Base-by-base conservation (phyloP, 1,140 invertebrate genomes). In the Bathynomus jamesi region DNA sequence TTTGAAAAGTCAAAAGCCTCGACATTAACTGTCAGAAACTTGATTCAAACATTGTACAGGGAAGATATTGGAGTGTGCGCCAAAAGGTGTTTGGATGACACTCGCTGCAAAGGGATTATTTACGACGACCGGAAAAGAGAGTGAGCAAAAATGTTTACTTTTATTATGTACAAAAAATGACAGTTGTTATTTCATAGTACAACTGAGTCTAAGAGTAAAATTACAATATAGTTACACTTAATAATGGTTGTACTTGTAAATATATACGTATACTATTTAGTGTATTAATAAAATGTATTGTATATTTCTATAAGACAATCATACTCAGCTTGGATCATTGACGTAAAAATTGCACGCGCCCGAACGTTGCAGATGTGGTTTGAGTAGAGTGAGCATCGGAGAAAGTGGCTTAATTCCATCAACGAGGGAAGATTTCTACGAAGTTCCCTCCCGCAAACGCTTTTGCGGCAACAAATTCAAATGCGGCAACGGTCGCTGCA, bases 401-500 rank as follows among this genome's bases (percentile, higher is more conserved):
- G 29, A 61, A 2, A 67, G 63, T n/a, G 73, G 53, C 4, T 53
- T 74, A 11, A 10, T 64, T 7, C 4, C 40, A 0, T 74, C 73
- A 0, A 66, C n/a, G 11, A 29, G 28, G 4, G 65, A 74, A 30
- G 70, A 30, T 25, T 74, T 74, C 31, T 74, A 74, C 53, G 73
- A 74, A 64, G 67, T 74, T 3, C 30, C 31, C n/a, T 67, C 69
- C 0, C 65, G 73, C 11, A 81, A 81, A 0, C 28, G 86, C 0
- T 78, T 86, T 40, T 89, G 87, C 75, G 78, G 78, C 0, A 78
- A 80, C 0, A 83, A 83, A 80, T 86, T 86, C 63, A 67, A 82
- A 27, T 89, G 88, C 73, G 75, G 78, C 3, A 88, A 87, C 78
- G 81, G 83, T 17, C 87, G 87, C 72, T 89, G 88, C 76, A 82